Conservation (phyloP, 1,140 invertebrate genomes). For the Berghia stephanieae region DNA sequence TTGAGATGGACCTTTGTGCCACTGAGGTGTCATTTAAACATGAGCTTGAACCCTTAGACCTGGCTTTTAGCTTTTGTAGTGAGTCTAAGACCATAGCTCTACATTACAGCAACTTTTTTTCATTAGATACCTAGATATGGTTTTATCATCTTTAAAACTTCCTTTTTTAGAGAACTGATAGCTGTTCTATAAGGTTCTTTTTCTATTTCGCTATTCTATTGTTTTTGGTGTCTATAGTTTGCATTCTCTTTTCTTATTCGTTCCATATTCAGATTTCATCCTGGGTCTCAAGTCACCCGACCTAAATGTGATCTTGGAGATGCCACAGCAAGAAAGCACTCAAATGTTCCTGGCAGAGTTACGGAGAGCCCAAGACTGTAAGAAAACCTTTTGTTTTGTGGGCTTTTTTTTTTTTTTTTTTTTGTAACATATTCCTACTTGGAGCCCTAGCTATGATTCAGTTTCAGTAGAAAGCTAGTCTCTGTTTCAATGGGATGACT, state of each 20-base stretch:
- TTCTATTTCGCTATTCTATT: neutral
- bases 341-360: slow-evolving; percentile 72
- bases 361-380: slow-evolving; percentile 72
- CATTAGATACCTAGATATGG: neutral
- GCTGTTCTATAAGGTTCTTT: neutral
- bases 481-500: no score
- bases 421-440: neutral
- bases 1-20: no score
- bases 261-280: slow-evolving; percentile 33
- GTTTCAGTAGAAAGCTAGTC: no score
- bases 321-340: slow-evolving; percentile 73
- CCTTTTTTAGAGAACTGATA: neutral
- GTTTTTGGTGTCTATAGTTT: neutral
- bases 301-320: slow-evolving; percentile 72
- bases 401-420: neutral
- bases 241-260: neutral
- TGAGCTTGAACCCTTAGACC: no score
- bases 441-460: no score
- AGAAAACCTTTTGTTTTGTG: slow-evolving; percentile 34
- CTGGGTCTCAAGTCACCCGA: slow-evolving; percentile 31
- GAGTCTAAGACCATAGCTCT: no score
- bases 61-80: no score
- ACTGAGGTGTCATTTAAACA: no score
- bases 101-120: neutral
- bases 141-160: neutral